phyloP scores from a whole-genome alignment of 1,140 invertebrate species.

The Saccostrea echinata region DNA sequence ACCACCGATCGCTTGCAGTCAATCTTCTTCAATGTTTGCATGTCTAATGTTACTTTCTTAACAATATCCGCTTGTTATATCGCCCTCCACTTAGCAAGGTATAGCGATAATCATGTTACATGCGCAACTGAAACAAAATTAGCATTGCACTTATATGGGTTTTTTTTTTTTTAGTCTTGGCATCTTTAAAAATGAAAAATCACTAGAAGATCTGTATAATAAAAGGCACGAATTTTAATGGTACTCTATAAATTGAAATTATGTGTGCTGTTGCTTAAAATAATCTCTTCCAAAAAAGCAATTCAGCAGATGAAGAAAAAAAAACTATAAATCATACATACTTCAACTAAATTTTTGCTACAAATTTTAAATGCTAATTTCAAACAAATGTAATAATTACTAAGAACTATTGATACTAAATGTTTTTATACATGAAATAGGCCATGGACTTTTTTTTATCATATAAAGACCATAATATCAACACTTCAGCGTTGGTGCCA shows the following conservation, averaged over 20 bases:
- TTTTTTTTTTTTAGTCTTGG: not conserved
- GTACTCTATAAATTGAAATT: not conserved
- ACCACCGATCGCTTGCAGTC: not conserved
- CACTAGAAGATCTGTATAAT: not conserved
- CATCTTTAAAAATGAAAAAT: not conserved
- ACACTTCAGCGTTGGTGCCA: too few species aligned
- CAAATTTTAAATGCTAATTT: too few species aligned
- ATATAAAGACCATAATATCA: too few species aligned
- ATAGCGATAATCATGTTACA: not conserved
- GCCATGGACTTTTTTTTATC: too few species aligned
- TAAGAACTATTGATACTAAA: too few species aligned
- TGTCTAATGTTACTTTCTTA: conserved; percentile 8
- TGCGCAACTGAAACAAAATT: not conserved
- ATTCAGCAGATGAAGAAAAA: too few species aligned
- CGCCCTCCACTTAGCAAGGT: not conserved
- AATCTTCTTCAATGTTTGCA: not conserved
- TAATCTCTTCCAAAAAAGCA: too few species aligned
- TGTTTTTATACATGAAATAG: too few species aligned
- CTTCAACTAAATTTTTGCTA: too few species aligned
- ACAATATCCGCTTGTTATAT: not conserved
- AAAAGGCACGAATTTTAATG: not conserved
- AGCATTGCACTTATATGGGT: not conserved
- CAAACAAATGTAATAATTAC: too few species aligned
- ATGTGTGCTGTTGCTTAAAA: too few species aligned
- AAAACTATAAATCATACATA: too few species aligned